phyloP scores from a whole-genome alignment of 2,113 vertebrate genomes.

The Chlorodrepanis virens region DNA sequence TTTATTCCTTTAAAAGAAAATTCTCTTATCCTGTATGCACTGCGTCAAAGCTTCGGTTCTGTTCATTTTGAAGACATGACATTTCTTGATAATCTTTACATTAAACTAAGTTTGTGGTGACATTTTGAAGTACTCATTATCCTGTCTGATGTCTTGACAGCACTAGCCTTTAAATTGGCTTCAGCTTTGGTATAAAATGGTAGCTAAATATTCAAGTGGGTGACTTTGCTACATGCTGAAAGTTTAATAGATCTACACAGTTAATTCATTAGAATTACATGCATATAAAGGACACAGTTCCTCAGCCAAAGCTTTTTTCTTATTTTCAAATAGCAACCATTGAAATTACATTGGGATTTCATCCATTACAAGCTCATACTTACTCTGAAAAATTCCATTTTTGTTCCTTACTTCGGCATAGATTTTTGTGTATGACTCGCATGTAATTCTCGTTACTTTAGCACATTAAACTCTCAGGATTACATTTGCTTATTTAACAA shows the following conservation, averaged over 20 bases:
- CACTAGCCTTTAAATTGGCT: neutral
- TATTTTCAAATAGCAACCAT: neutral
- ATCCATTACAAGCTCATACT: neutral
- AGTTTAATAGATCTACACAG: neutral
- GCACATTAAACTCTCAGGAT: neutral
- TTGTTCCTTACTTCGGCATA: neutral
- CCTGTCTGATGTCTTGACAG: neutral
- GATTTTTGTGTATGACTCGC: neutral
- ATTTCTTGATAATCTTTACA: neutral
- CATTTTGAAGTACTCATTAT: slow-evolving; percentile 16
- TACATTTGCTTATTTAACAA: neutral
- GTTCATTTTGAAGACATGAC: neutral
- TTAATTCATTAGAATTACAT: neutral
- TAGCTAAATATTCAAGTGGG: neutral
- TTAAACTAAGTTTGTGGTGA: neutral
- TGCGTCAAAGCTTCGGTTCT: fast-evolving
- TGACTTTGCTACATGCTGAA: neutral
- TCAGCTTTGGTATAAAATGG: neutral
- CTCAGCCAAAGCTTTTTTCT: neutral
- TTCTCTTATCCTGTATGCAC: neutral
- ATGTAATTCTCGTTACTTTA: neutral
- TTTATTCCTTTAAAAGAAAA: neutral
- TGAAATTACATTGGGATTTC: neutral
- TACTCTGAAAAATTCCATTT: neutral
- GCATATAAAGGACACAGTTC: neutral